Evolutionary conservation across 2,797 vertebrate species (phyloP).

Genomic region (Lemur catta): DNA sequence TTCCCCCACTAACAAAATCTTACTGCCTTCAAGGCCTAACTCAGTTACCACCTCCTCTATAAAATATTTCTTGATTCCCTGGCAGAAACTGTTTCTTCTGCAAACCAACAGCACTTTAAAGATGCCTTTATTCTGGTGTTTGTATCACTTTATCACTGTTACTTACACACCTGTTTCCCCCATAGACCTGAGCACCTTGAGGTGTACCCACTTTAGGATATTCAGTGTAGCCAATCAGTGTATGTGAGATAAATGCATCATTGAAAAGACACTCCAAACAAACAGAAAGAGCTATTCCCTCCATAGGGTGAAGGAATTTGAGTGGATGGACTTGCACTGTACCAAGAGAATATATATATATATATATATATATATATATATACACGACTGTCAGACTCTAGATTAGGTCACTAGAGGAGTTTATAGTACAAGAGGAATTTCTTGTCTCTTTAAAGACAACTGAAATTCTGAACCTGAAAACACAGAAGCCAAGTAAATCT

Average conservation of each 20-base stretch:
- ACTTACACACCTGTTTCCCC: not conserved
- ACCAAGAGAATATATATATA: not conserved
- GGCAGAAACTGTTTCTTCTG: not conserved
- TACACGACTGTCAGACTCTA: not conserved
- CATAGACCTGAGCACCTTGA: not conserved
- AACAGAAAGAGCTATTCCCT: not conserved
- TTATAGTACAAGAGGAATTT: not conserved
- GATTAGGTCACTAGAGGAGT: not conserved
- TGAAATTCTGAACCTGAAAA: constrained; percentile 16
- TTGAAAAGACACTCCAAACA: not conserved
- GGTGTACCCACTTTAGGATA: not conserved
- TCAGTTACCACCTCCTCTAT: not conserved
- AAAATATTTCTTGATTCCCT: not conserved
- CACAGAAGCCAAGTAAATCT: not conserved
- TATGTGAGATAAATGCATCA: not conserved
- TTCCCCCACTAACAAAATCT: not conserved
- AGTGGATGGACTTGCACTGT: not conserved
- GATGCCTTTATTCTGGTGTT: not conserved
- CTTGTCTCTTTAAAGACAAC: constrained; percentile 38
- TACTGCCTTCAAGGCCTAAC: not conserved
- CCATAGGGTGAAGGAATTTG: not conserved
- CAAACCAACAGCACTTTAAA: not conserved
- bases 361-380: not conserved
- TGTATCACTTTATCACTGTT: not conserved
- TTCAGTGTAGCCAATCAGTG: not conserved